Conservation (phyloP, 1,140 invertebrate species). For the Tetragonula clypearis region DNA sequence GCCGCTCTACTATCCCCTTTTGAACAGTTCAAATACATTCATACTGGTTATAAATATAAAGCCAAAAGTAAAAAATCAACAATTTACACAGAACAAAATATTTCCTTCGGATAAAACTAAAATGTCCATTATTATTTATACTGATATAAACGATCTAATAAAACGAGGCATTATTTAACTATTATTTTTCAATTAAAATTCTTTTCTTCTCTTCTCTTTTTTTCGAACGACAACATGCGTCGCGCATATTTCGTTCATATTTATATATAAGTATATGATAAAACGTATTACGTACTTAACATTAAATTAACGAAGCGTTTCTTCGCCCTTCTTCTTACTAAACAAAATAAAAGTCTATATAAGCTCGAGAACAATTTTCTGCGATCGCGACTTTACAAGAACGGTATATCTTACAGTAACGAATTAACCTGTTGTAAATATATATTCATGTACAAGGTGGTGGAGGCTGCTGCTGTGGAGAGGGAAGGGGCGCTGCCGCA, state of each 20-base stretch:
- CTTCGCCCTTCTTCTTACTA: background rate
- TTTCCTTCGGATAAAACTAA: constrained; percentile 1
- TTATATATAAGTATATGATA: background rate
- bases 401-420: constrained; percentile 18
- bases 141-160: constrained; percentile 39
- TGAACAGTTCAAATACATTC: constrained; percentile 14
- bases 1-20: constrained; percentile 4
- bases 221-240: background rate
- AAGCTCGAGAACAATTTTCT: background rate
- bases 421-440: constrained; percentile 12
- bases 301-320: background rate
- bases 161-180: constrained; percentile 46
- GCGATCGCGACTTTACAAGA: background rate
- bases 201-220: background rate
- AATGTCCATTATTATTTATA: constrained; percentile 38
- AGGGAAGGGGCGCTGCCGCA: constrained; percentile 78
- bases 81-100: background rate
- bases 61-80: background rate
- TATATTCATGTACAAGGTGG: constrained; percentile 69
- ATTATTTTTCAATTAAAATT: constrained; percentile 10
- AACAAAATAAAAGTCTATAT: background rate
- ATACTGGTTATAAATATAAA: background rate
- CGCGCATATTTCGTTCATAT: background rate
- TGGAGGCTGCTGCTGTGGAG: constrained; percentile 78
- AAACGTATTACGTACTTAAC: constrained; percentile 1